Evolutionary conservation across 2,113 vertebrate genomes (phyloP).

Genomic region (Poicephalus meyeri): DNA sequence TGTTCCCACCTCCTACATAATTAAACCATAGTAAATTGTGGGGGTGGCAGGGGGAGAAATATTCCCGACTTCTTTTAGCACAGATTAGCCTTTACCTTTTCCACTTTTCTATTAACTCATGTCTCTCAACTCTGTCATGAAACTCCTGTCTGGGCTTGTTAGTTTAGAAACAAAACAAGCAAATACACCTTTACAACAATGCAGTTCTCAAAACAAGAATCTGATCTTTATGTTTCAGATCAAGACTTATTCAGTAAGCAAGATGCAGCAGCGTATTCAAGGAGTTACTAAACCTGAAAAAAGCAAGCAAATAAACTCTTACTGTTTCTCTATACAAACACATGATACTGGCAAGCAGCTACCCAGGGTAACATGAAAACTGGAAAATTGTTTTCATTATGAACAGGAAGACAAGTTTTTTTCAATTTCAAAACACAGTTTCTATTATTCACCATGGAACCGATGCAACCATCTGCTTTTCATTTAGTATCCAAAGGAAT

Average conservation of each 20-base stretch:
- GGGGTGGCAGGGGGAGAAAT: neutral
- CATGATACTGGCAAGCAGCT: neutral
- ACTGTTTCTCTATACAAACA: neutral
- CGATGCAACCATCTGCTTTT: neutral
- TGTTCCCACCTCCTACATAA: neutral
- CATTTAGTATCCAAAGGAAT: neutral
- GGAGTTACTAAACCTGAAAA: neutral
- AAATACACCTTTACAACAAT: neutral
- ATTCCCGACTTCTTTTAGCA: neutral
- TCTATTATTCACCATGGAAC: neutral
- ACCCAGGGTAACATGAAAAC: neutral
- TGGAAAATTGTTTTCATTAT: neutral
- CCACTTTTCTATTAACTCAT: neutral
- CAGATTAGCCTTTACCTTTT: neutral
- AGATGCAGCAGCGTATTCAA: neutral
- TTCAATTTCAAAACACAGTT: neutral
- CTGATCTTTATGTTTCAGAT: neutral
- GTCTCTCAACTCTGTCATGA: neutral
- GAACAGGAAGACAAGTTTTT: neutral
- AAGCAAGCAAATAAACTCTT: neutral
- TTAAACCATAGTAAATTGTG: neutral
- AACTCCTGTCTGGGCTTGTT: neutral
- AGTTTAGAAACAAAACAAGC: neutral
- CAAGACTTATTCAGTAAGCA: neutral
- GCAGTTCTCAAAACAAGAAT: neutral